A percentile compares a stretch with the other conserved stretches of the same genome.
These are phyloP conservation scores for Irena cyanogastra DNA, from an alignment of 2,113 vertebrate species.

Conservation along the genomic window DNA sequence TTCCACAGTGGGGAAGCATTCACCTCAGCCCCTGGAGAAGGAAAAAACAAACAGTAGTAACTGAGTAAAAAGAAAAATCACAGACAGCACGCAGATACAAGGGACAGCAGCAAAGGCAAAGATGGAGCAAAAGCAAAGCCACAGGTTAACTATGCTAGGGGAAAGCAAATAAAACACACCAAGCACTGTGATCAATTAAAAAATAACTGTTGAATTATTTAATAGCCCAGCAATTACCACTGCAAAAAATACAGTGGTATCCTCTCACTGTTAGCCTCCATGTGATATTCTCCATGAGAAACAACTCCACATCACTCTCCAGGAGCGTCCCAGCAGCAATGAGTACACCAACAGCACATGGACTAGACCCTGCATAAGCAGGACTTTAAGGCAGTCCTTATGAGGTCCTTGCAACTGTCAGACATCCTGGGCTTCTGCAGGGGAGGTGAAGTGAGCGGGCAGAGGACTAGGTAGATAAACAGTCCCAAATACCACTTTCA, in stretches of 20 bases:
- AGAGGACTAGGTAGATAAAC: background rate
- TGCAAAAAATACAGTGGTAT: background rate
- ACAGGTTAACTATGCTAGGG: background rate
- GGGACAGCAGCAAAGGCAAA: background rate
- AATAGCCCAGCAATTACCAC: background rate
- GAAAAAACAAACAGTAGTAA: background rate
- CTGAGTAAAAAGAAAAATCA: background rate
- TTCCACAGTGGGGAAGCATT: slow-evolving; percentile 93
- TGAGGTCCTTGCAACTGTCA: background rate
- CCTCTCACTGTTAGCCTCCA: background rate
- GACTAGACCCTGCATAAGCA: background rate
- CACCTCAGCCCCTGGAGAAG: slow-evolving; percentile 76
- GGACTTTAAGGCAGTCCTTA: background rate
- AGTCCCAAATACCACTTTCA: background rate
- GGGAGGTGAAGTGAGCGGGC: background rate
- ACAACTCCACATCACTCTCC: background rate
- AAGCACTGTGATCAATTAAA: background rate
- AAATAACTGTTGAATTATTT: background rate
- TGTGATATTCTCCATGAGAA: background rate
- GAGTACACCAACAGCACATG: background rate
- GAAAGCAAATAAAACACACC: background rate
- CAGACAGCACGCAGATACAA: background rate
- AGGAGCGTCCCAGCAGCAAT: background rate
- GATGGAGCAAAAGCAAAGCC: background rate
- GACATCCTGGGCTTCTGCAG: background rate